Evolutionary conservation across 2,113 vertebrate species (phyloP).

Genomic region (Urocynchramus pylzowi): DNA sequence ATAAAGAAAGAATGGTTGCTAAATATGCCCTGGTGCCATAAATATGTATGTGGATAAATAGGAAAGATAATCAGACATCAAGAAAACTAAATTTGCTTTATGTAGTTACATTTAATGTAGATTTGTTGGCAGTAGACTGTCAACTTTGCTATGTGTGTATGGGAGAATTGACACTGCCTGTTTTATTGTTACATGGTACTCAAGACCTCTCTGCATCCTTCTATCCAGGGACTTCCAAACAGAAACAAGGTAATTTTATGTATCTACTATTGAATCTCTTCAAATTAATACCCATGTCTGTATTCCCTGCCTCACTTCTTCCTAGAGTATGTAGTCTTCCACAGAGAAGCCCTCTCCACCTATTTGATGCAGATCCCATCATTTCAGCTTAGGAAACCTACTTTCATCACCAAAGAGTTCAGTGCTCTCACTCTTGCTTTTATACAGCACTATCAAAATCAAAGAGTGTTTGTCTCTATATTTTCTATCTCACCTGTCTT

Average conservation of each 20-base stretch:
- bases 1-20: neutral
- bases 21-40: neutral
- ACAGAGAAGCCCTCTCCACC: neutral
- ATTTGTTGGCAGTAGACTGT: neutral
- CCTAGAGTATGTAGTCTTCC: neutral
- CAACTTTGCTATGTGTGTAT: neutral
- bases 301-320: neutral
- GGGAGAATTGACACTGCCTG: neutral
- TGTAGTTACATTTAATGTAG: neutral
- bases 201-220: neutral
- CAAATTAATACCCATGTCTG: neutral
- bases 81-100: neutral
- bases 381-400: neutral
- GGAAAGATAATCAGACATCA: neutral
- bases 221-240: neutral
- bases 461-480: neutral
- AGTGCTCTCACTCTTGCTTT: neutral
- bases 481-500: neutral
- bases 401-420: neutral
- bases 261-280: neutral
- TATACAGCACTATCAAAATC: neutral
- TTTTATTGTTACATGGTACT: neutral
- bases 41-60: neutral
- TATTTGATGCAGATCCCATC: neutral
- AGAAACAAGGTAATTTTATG: neutral